Evolutionary conservation across 2,888 invertebrate genomes (phyloP).

Genomic region (Synanthedon vespiformis): DNA sequence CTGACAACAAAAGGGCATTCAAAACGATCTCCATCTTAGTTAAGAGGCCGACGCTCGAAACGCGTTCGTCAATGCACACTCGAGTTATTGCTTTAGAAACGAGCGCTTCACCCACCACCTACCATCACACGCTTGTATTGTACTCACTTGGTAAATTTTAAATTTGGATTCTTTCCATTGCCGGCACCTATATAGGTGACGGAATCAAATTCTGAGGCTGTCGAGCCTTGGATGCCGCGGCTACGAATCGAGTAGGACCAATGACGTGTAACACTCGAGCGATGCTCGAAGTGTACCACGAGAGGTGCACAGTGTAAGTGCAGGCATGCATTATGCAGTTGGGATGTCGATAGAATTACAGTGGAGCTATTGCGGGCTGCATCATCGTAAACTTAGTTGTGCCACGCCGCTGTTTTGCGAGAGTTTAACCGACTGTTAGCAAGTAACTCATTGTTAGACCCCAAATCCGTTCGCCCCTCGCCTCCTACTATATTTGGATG

Average conservation of each 20-base stretch:
- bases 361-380: conserved; percentile 11
- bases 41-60: conserved; percentile 48
- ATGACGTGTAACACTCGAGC: conserved; percentile 22
- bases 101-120: conserved; percentile 8
- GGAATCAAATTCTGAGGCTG: background rate
- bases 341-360: conserved; percentile 40
- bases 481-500: no score
- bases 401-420: conserved; percentile 21
- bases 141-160: background rate
- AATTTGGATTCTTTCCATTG: background rate
- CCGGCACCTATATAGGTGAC: background rate
- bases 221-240: background rate
- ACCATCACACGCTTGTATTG: background rate
- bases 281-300: conserved; percentile 20
- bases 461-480: no score
- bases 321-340: conserved; percentile 52
- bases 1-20: conserved; percentile 43
- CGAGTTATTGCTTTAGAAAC: conserved; percentile 48
- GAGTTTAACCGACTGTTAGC: conserved; percentile 26
- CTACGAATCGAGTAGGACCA: background rate
- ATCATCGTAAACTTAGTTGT: conserved; percentile 41
- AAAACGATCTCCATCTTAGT: conserved; percentile 46
- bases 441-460: conserved; percentile 3
- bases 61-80: conserved; percentile 59
- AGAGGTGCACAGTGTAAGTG: conserved; percentile 44